phyloP scores from a whole-genome alignment of 2,113 vertebrate species.

The Struthidea cinerea region DNA sequence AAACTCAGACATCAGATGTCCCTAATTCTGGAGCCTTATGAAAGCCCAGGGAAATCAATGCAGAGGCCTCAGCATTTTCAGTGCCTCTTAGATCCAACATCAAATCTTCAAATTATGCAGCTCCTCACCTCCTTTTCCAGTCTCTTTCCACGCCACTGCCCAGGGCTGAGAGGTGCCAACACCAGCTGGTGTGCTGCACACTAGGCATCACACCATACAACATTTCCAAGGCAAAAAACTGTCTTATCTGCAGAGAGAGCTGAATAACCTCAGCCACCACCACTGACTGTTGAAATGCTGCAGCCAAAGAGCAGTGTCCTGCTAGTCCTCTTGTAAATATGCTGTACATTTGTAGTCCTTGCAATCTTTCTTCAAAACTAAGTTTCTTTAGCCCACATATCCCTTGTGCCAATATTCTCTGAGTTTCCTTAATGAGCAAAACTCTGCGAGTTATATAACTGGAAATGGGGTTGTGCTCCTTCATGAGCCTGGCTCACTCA shows the following conservation, averaged over 20 bases:
- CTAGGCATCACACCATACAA: background rate
- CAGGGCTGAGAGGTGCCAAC: background rate
- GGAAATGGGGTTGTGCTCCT: background rate
- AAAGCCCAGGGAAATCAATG: background rate
- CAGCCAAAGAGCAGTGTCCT: background rate
- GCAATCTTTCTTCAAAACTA: background rate
- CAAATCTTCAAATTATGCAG: background rate
- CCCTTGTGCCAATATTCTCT: background rate
- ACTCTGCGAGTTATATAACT: background rate
- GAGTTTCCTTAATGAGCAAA: background rate
- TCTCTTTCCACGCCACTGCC: background rate
- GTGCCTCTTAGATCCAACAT: background rate
- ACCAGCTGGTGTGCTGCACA: background rate
- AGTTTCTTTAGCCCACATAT: background rate
- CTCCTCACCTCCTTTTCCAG: background rate
- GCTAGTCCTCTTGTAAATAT: fast-evolving
- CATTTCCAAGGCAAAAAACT: background rate
- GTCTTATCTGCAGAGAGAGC: background rate
- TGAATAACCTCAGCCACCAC: background rate
- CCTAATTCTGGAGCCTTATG: background rate
- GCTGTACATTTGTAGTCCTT: background rate
- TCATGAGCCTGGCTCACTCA: background rate
- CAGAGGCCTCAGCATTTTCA: background rate
- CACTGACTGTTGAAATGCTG: background rate
- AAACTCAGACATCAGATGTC: fast-evolving